These are phyloP conservation scores for Phrynocephalus guinanensis DNA, from an alignment of 2,797 vertebrate species.

Conservation along the genomic window DNA sequence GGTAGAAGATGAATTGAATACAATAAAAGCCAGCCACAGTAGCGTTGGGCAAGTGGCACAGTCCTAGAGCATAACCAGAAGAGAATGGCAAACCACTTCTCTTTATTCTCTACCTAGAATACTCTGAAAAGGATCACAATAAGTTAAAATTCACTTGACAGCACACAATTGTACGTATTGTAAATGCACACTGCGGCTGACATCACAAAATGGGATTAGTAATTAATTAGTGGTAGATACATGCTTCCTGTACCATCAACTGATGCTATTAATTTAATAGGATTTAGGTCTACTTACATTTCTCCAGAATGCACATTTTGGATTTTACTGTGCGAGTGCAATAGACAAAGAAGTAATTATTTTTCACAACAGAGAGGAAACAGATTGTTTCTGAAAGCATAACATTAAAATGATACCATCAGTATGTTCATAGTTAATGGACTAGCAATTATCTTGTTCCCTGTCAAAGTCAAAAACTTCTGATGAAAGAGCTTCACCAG, in stretches of 20 bases:
- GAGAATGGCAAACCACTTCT: too few species aligned
- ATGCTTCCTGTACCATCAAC: too few species aligned
- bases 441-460: neutral
- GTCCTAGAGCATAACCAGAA: too few species aligned
- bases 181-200: neutral
- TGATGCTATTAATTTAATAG: neutral
- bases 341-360: slow-evolving; percentile 8
- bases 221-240: neutral
- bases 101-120: too few species aligned
- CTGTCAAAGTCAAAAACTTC: neutral
- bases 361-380: neutral
- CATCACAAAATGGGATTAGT: neutral
- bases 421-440: neutral
- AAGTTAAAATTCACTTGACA: too few species aligned
- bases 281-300: neutral
- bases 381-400: neutral
- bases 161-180: too few species aligned
- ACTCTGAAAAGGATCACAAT: too few species aligned
- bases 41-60: too few species aligned
- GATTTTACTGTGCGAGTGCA: neutral
- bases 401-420: neutral
- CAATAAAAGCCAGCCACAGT: too few species aligned
- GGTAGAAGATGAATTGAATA: too few species aligned
- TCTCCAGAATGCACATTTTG: neutral
- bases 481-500: too few species aligned